Percentiles rank a stretch among this genome's conserved stretches.
Conservation (phyloP, 2,113 vertebrate species). For the Marcusenius ussheri region DNA sequence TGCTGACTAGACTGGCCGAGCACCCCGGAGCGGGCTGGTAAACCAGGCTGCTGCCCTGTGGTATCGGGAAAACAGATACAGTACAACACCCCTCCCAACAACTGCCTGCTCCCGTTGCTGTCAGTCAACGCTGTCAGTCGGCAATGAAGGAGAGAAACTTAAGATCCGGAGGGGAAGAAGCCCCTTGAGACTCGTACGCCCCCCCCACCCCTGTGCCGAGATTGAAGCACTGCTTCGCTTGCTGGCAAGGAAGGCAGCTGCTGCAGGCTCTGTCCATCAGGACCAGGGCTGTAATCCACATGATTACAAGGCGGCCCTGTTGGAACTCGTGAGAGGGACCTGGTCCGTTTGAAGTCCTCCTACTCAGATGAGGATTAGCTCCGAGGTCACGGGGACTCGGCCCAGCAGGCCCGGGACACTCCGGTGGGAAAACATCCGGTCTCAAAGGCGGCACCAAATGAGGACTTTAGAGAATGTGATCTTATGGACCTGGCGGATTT, state of each 20-base stretch:
- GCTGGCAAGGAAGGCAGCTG: slow-evolving; percentile 52
- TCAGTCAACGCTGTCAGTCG: neutral
- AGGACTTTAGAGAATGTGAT: neutral
- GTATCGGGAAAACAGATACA: neutral
- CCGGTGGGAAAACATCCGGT: neutral
- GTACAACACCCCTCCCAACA: neutral
- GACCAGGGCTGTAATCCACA: slow-evolving; percentile 70
- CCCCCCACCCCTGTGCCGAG: slow-evolving; percentile 37
- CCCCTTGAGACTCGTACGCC: neutral
- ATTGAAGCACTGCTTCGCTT: slow-evolving; percentile 55
- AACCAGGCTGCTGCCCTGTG: neutral
- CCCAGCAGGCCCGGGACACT: slow-evolving; percentile 24
- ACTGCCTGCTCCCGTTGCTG: too few relatives aligned
- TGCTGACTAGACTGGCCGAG: neutral
- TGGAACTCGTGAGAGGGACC: slow-evolving; percentile 67
- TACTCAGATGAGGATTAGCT: slow-evolving; percentile 70
- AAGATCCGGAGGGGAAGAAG: neutral
- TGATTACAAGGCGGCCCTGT: slow-evolving; percentile 68
- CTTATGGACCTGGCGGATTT: neutral
- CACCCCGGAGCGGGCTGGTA: neutral
- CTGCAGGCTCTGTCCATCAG: slow-evolving; percentile 63
- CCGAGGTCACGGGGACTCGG: slow-evolving; percentile 50
- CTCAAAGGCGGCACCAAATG: neutral
- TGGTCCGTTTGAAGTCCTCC: slow-evolving; percentile 71
- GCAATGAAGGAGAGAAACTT: neutral